Evolutionary conservation across 2,797 vertebrate species (phyloP), one percentile per base, ranked within the genome.

Genomic region (Heliangelus exortis): DNA sequence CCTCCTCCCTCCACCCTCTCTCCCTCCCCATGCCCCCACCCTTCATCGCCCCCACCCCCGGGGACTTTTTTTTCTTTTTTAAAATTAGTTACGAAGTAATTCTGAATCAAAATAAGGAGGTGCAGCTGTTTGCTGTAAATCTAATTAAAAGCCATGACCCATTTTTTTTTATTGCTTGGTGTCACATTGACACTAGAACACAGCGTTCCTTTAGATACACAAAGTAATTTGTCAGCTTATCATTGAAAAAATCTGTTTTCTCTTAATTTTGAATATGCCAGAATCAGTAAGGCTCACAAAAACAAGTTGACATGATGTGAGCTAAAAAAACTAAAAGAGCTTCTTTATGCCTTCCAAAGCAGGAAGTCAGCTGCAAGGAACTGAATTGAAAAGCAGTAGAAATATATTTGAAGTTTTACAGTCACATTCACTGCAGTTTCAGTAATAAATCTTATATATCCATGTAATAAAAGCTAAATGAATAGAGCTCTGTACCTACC

Each of bases 401-500:
- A 89, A 58, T 68, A 62, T 1, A 2, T 45, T 25, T 53, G 26
- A 86, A 78, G 12, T 69, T 89, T 83, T 82, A 36, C 7, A 26
- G 31, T 55, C 12, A 34, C 6, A 47, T 25, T 18, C 22, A 39
- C 13, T 47, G 11, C 9, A 29, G 23, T 53, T 73, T 74, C 67
- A 57, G 13, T 61, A 25, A 8, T 88, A 33, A 69, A 31, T 75
- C 25, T 78, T 62, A 45, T 11, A 15, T 12, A 48, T 29, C 23
- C 26, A 15, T 50, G 14, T 41, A 66, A 12, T 29, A 76, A 83
- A 91, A 89, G 51, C 3, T 48, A 90, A 78, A 87, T 48, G 0
- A 86, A 57, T 51, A n/a, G 78, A 73, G 50, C 68, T 33, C 41
- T 87, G 45, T 68, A 92, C 96, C 95, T 94, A 96, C 96, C 94